These are phyloP conservation scores for Pseudomugil gertrudae DNA, from an alignment of 2,797 vertebrate genomes.

Conservation along the genomic window DNA sequence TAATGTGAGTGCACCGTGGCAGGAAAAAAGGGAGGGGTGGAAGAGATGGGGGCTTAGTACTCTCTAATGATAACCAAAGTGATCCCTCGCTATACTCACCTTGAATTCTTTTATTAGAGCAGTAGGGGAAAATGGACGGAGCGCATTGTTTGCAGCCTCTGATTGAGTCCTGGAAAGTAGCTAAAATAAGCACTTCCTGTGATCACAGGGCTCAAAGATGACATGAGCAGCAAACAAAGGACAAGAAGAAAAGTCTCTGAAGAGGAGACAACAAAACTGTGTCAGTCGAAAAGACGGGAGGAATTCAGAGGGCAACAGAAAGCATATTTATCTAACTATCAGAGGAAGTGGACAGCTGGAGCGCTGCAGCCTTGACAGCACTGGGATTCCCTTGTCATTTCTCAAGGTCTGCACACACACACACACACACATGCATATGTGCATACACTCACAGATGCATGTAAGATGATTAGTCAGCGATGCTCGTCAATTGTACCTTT, in stretches of 20 bases:
- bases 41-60: slow-evolving; percentile 14
- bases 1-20: slow-evolving; percentile 58
- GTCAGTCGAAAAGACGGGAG: slow-evolving; percentile 59
- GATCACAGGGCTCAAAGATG: slow-evolving; percentile 50
- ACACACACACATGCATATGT: slow-evolving; percentile 21
- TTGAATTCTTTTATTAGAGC: slow-evolving; percentile 60
- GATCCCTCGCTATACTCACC: slow-evolving; percentile 55
- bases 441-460: slow-evolving; percentile 33
- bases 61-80: slow-evolving; percentile 56
- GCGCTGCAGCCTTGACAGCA: slow-evolving; percentile 65
- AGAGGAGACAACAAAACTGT: slow-evolving; percentile 49
- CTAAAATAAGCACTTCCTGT: slow-evolving; percentile 35
- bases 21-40: slow-evolving; percentile 13
- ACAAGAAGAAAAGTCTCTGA: slow-evolving; percentile 29
- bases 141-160: slow-evolving; percentile 23
- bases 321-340: slow-evolving; percentile 67
- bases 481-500: slow-evolving; percentile 82
- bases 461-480: slow-evolving; percentile 76
- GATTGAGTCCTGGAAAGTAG: slow-evolving; percentile 29
- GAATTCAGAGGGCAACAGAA: slow-evolving; percentile 56
- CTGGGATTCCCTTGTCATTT: slow-evolving; percentile 72
- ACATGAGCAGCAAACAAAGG: slow-evolving; percentile 31
- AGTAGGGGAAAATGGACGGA: slow-evolving; percentile 49
- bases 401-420: slow-evolving; percentile 47
- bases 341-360: slow-evolving; percentile 64